phyloP scores from a whole-genome alignment of 2,888 invertebrate genomes.

The Athripsodes cinereus region DNA sequence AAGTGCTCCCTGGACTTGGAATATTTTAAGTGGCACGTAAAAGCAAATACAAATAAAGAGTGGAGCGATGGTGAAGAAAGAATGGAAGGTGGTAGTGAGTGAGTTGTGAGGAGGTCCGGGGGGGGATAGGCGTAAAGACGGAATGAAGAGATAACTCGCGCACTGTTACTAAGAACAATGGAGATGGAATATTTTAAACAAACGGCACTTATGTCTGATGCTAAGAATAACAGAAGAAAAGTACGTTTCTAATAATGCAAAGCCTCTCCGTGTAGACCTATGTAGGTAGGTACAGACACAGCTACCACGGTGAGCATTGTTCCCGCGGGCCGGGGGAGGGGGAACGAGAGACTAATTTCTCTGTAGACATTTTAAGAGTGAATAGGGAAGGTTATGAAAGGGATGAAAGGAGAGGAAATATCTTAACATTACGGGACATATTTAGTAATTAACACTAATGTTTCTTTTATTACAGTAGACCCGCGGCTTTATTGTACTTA shows the following conservation, averaged over 20 bases:
- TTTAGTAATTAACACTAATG: no score
- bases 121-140: conserved; percentile 2
- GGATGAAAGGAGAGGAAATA: no score
- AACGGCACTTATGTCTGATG: background rate
- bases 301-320: no score
- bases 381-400: no score
- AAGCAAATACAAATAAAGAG: background rate
- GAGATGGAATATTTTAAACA: background rate
- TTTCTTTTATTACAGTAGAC: no score
- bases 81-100: background rate
- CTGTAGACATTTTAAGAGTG: no score
- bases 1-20: background rate
- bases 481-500: no score
- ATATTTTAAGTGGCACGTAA: conserved; percentile 3
- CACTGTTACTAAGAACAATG: background rate
- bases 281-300: no score
- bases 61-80: background rate
- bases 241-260: background rate
- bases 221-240: background rate
- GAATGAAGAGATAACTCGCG: conserved; percentile 15
- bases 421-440: no score
- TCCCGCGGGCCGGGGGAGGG: no score
- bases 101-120: background rate
- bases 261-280: background rate
- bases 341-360: no score